Evolutionary conservation across 2,888 invertebrate genomes (phyloP), one percentile per base, ranked within the genome.

Genomic region (Ecdyonurus torrentis): DNA sequence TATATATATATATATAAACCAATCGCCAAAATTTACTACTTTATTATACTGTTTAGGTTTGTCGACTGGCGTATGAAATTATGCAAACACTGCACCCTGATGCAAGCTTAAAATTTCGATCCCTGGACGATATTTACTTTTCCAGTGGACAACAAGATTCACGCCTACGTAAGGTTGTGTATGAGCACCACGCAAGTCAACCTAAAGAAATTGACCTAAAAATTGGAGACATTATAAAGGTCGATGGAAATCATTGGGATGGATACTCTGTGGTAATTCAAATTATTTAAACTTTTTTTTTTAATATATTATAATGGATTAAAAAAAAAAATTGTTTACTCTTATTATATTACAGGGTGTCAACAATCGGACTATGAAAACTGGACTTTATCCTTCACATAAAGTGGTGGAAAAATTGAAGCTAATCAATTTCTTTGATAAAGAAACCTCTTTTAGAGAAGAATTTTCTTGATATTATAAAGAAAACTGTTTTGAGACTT

Each of bases 391-490:
- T 65, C 72, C 72, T 5, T 71, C 72, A 1, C 72, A 71, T 65
- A 73, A 73, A 67, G 88, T 89, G 1, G 84, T 84, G 66, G 91
- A 95, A 72, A 86, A 89, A 71, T 78, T 93, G 10, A 88, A 89
- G 64, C 78, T 86, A n/a, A n/a, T n/a, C n/a, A n/a, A n/a, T n/a
- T n/a, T n/a, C n/a, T n/a, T n/a, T n/a, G n/a, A n/a, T n/a, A n/a
- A n/a, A n/a, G n/a, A n/a, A n/a, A n/a, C n/a, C n/a, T n/a, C n/a
- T n/a, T n/a, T n/a, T n/a, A n/a, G n/a, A n/a, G n/a, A n/a, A n/a
- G n/a, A n/a, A n/a, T n/a, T n/a, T n/a, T n/a, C n/a, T n/a, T n/a
- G n/a, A n/a, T n/a, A n/a, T n/a, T n/a, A n/a, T n/a, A n/a, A n/a
- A n/a, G n/a, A n/a, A n/a, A n/a, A n/a, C n/a, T n/a, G n/a, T n/a